Evolutionary conservation across 2,888 invertebrate species (phyloP).

Genomic region (Patella depressa): DNA sequence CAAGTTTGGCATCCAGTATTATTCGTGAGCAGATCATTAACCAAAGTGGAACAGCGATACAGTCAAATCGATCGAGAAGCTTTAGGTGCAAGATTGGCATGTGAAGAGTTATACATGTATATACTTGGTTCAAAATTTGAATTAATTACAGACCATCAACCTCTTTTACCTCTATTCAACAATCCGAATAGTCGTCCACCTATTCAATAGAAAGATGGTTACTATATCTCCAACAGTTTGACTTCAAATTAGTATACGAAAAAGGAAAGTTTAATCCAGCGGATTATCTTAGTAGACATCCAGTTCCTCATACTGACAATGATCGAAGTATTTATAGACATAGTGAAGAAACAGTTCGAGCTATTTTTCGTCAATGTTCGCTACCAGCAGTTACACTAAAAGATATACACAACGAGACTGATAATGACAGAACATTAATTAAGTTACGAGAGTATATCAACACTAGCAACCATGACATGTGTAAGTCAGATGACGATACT

Average conservation of each 20-base stretch:
- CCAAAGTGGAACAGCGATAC: constrained; percentile 44
- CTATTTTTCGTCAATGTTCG: constrained; percentile 20
- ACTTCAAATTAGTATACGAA: constrained; percentile 32
- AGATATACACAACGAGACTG: constrained; percentile 20
- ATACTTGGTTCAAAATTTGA: constrained; percentile 47
- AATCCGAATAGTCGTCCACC: constrained; percentile 41
- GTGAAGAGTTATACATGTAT: constrained; percentile 54
- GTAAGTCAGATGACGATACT: neutral
- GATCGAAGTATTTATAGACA: constrained; percentile 24
- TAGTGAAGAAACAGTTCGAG: constrained; percentile 32
- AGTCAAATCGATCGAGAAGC: constrained; percentile 51
- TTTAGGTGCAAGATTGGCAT: constrained; percentile 49
- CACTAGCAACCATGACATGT: neutral
- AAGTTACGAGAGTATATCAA: neutral
- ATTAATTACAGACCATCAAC: constrained; percentile 55
- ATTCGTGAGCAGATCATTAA: constrained; percentile 45
- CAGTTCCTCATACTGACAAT: constrained; percentile 20
- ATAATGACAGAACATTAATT: constrained; percentile 19
- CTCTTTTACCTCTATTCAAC: constrained; percentile 48
- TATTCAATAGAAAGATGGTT: constrained; percentile 40
- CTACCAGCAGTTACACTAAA: neutral
- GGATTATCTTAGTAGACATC: constrained; percentile 44
- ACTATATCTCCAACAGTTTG: constrained; percentile 33
- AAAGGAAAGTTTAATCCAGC: constrained; percentile 45
- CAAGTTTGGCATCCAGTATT: constrained; percentile 23